phyloP scores from a whole-genome alignment of 2,113 vertebrate genomes.

The Ptyas mucosa region DNA sequence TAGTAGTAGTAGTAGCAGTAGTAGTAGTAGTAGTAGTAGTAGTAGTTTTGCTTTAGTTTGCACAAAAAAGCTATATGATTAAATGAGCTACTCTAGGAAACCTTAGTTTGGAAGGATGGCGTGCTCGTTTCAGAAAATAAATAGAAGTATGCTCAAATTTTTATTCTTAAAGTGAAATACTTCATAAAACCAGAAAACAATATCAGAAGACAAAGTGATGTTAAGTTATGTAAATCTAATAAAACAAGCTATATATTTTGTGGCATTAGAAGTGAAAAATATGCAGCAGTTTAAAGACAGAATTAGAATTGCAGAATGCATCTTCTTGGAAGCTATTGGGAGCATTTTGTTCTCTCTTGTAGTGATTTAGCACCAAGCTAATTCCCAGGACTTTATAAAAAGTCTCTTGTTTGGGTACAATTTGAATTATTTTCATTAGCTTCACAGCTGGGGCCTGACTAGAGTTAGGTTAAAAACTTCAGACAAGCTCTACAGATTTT shows the following conservation, averaged over 20 bases:
- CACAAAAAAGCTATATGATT: not conserved
- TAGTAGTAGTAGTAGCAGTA: not conserved
- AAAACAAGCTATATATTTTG: constrained; percentile 7
- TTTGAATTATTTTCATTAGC: constrained; percentile 80
- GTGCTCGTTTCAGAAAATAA: not conserved
- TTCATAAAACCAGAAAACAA: not conserved
- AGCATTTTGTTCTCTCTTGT: constrained; percentile 47
- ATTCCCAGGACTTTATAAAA: constrained; percentile 65
- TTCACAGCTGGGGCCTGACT: constrained; percentile 72
- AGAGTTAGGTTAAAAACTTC: constrained; percentile 69
- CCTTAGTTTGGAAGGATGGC: not conserved
- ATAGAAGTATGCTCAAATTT: not conserved
- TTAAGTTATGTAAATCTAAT: not conserved
- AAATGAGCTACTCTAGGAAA: not conserved
- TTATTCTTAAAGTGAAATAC: not conserved
- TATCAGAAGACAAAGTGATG: not conserved
- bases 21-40: not conserved
- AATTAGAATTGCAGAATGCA: constrained; percentile 42
- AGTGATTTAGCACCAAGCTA: constrained; percentile 63
- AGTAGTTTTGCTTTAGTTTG: not conserved
- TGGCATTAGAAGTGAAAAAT: not conserved
- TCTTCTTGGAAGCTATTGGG: constrained; percentile 24
- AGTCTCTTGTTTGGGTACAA: constrained; percentile 73
- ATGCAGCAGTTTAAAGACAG: constrained; percentile 24
- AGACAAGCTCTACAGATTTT: constrained; percentile 71